These are phyloP conservation scores for Opisthograptis luteolata DNA, from an alignment of 2,888 invertebrate genomes.

Conservation along the genomic window DNA sequence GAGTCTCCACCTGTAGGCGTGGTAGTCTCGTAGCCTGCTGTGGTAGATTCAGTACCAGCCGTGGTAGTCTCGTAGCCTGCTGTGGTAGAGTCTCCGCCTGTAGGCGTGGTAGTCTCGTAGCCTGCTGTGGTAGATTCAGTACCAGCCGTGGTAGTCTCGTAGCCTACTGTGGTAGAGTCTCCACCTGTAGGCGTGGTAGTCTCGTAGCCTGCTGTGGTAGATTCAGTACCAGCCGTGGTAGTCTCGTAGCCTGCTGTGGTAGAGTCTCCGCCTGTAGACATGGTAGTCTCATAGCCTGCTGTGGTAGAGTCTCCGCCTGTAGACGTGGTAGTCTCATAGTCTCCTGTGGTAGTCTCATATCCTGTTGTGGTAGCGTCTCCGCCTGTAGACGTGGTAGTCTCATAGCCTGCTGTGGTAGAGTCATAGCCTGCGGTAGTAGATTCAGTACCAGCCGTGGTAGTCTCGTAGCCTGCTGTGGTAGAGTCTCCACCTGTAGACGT, in stretches of 20 bases:
- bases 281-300: neutral
- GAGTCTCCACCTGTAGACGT: no score
- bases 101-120: slow-evolving; percentile 2
- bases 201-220: neutral
- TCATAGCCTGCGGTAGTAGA: no score
- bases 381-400: neutral
- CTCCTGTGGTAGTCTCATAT: no score
- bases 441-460: no score
- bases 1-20: neutral
- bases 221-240: neutral
- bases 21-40: neutral
- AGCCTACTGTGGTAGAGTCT: neutral
- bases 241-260: neutral
- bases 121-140: neutral
- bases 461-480: no score
- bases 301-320: neutral
- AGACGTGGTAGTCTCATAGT: neutral
- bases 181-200: neutral
- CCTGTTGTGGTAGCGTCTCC: no score
- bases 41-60: neutral
- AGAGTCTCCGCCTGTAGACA: neutral
- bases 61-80: neutral
- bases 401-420: neutral
- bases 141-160: neutral
- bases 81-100: neutral